phyloP scores from a whole-genome alignment of 2,797 vertebrate genomes.

The Hippopotamyrus pictus region DNA sequence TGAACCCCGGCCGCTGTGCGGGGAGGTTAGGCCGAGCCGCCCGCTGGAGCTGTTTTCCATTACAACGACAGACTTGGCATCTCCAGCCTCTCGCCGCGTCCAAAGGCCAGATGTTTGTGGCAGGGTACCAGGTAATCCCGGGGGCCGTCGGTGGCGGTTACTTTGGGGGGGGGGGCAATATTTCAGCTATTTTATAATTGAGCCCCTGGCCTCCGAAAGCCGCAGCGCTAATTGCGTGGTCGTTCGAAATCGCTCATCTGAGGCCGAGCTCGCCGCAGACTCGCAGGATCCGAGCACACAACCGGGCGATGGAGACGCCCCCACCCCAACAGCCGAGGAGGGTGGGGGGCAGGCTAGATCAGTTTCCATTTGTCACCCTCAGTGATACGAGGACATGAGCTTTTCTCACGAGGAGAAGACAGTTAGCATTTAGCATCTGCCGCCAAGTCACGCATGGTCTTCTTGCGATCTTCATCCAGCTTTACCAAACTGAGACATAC shows the following conservation, averaged over 20 bases:
- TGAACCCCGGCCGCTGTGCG: slow-evolving; percentile 29
- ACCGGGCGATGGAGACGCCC: background rate
- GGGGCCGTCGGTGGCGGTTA: background rate
- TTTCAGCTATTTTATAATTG: slow-evolving; percentile 13
- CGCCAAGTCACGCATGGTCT: background rate
- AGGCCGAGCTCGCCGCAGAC: background rate
- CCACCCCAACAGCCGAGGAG: slow-evolving; percentile 55
- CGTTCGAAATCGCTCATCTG: slow-evolving; percentile 16
- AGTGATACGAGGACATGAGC: slow-evolving; percentile 63
- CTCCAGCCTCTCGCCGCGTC: background rate
- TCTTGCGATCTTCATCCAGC: background rate
- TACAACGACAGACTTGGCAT: background rate
- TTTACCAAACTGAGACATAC: background rate
- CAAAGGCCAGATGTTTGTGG: slow-evolving; percentile 18
- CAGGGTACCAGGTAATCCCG: background rate
- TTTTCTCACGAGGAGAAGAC: slow-evolving; percentile 1
- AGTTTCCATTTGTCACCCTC: slow-evolving; percentile 68
- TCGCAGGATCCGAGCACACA: background rate
- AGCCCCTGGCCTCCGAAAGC: slow-evolving; percentile 24
- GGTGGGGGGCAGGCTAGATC: slow-evolving; percentile 59
- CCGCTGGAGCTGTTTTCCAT: slow-evolving; percentile 43
- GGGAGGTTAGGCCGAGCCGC: slow-evolving; percentile 42
- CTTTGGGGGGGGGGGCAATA: background rate
- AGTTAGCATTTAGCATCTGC: background rate
- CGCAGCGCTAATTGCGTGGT: slow-evolving; percentile 33